Percentiles rank a stretch among this genome's conserved stretches.
phyloP scores from a whole-genome alignment of 2,888 invertebrate species.

The Alentia gelatinosa region DNA sequence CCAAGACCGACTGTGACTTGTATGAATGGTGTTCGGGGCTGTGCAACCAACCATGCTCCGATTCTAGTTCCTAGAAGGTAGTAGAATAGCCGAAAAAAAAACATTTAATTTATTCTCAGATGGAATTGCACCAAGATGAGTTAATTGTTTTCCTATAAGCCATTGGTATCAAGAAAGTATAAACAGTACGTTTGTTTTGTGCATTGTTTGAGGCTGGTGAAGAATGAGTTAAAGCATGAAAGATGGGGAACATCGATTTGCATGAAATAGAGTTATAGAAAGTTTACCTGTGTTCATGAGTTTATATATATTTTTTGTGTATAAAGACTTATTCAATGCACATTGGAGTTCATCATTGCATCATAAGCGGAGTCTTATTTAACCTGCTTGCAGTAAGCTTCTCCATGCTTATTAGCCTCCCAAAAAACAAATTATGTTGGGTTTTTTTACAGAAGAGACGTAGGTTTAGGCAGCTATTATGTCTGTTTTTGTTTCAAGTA shows the following conservation, averaged over 20 bases:
- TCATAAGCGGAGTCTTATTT: not conserved
- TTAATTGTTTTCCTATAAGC: not conserved
- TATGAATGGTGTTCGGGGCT: not conserved
- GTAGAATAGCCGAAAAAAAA: not conserved
- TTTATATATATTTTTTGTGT: not conserved
- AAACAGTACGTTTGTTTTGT: not conserved
- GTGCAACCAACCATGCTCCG: not conserved
- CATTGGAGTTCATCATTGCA: not conserved
- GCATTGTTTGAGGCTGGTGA: not conserved
- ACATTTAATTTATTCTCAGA: conserved; percentile 2
- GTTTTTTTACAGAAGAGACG: not conserved
- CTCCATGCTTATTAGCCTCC: conserved; percentile 21
- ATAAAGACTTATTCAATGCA: not conserved
- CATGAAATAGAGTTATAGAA: conserved; percentile 12
- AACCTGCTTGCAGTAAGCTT: conserved; percentile 22
- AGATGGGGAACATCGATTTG: not conserved
- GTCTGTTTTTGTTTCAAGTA: conserved; percentile 6
- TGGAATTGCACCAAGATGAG: not conserved
- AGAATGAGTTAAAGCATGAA: not conserved
- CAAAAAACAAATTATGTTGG: not conserved
- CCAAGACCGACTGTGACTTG: too few species aligned
- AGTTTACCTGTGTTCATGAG: conserved; percentile 16
- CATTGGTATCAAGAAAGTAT: not conserved
- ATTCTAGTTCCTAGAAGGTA: not conserved
- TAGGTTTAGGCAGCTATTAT: conserved; percentile 48